Evolutionary conservation across 2,888 invertebrate species (phyloP).

Genomic region (Melieria crassipennis): DNA sequence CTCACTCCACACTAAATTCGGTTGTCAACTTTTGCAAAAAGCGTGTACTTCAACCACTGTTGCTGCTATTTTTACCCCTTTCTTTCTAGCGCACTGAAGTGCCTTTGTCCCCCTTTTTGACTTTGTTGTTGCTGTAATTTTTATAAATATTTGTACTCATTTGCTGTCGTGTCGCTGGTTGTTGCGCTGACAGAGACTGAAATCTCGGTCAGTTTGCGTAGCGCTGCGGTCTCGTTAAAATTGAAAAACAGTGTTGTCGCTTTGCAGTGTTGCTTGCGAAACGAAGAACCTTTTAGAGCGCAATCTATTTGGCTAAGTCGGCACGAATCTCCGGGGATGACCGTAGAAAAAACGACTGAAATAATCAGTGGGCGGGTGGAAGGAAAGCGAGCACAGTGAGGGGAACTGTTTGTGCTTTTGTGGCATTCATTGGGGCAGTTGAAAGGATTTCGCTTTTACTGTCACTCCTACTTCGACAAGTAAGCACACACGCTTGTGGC

Average conservation of each 20-base stretch:
- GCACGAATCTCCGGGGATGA: no score
- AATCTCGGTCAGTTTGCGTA: constrained; percentile 42
- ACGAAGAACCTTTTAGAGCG: no score
- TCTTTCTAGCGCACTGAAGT: not conserved
- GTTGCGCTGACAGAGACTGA: constrained; percentile 11
- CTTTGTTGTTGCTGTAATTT: not conserved
- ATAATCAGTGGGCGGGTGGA: no score
- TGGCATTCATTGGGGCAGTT: constrained; percentile 5
- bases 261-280: not conserved
- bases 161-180: not conserved
- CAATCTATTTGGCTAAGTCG: no score
- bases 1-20: no score
- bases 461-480: constrained; percentile 4
- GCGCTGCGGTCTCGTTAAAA: constrained; percentile 27
- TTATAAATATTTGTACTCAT: constrained; percentile 19
- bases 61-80: constrained; percentile 32
- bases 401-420: not conserved
- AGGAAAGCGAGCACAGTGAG: no score
- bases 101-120: not conserved
- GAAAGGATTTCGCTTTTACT: constrained; percentile 14
- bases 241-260: constrained; percentile 16
- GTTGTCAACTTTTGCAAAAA: not conserved
- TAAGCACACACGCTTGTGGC: not conserved
- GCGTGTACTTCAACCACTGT: constrained; percentile 23
- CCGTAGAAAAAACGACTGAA: no score